These are phyloP conservation scores for Petrolisthes manimaculis DNA, from an alignment of 2,888 invertebrate genomes.

Conservation along the genomic window DNA sequence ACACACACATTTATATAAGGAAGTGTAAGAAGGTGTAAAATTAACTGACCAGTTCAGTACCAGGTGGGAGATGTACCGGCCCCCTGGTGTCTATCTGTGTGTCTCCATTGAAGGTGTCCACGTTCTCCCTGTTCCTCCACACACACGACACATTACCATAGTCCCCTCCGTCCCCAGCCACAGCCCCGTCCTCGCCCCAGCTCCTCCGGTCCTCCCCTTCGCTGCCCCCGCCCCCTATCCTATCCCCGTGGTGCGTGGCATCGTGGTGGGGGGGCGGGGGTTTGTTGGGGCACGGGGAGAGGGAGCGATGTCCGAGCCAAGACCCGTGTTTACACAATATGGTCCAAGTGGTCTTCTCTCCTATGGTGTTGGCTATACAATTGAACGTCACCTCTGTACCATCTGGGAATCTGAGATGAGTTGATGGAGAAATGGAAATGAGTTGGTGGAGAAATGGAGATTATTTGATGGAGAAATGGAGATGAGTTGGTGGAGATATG, in stretches of 20 bases:
- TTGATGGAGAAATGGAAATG: not conserved
- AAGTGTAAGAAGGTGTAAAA: not conserved
- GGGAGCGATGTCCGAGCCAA: slow-evolving; percentile 78
- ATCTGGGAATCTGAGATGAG: slow-evolving; percentile 76
- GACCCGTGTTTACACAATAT: slow-evolving; percentile 86
- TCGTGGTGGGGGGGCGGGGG: not conserved
- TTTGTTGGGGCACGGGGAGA: slow-evolving; percentile 19
- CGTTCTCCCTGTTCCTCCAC: slow-evolving; percentile 83
- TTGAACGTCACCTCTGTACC: slow-evolving; percentile 87
- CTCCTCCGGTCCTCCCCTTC: not conserved
- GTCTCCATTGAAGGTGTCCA: slow-evolving; percentile 85
- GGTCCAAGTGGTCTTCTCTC: slow-evolving; percentile 87
- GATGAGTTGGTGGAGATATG: too few species aligned
- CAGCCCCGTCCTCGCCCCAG: not conserved
- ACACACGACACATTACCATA: slow-evolving; percentile 77
- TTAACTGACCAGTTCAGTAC: slow-evolving; percentile 76
- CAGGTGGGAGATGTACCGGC: slow-evolving; percentile 81
- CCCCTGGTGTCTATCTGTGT: slow-evolving; percentile 78
- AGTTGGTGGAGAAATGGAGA: not conserved
- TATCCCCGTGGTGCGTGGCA: not conserved
- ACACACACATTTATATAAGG: not conserved
- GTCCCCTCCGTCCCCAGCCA: not conserved
- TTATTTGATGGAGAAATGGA: too few species aligned
- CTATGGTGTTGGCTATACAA: slow-evolving; percentile 76
- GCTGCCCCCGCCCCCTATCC: not conserved